Evolutionary conservation across 92 coral and sea anemone species (phyloP).

Genomic region (Isaurus tuberculatus): DNA sequence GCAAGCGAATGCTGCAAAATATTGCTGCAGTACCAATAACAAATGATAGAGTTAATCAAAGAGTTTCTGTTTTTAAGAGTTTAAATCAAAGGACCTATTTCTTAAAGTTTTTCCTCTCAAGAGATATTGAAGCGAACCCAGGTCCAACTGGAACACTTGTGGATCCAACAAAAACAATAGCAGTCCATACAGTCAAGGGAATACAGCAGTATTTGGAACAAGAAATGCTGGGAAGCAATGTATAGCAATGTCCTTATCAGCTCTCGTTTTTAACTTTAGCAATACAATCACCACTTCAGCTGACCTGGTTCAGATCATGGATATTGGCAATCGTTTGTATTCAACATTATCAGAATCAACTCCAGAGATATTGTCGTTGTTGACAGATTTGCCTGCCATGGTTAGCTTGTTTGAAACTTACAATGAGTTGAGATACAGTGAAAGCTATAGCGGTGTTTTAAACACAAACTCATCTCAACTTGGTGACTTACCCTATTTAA

Average conservation of each 20-base stretch:
- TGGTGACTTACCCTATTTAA: no score
- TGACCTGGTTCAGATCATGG: background rate
- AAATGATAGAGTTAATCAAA: background rate
- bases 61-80: conserved; percentile 2
- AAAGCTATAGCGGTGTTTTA: no score
- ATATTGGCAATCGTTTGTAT: background rate
- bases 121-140: conserved; percentile 3
- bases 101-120: conserved; percentile 8
- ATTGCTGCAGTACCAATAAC: background rate
- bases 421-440: no score
- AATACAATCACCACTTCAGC: background rate
- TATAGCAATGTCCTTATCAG: no score
- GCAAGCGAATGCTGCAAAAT: background rate
- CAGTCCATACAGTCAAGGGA: no score
- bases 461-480: no score
- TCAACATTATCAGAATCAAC: background rate
- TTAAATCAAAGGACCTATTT: conserved; percentile 10
- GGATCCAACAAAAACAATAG: conserved; percentile 20
- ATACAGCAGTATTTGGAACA: conserved; percentile 23
- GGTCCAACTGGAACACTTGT: conserved; percentile 8
- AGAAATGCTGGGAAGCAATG: background rate
- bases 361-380: background rate
- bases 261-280: background rate
- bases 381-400: no score
- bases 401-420: no score